Evolutionary conservation across 2,888 invertebrate genomes (phyloP).

Genomic region (Electrophaes corylata): DNA sequence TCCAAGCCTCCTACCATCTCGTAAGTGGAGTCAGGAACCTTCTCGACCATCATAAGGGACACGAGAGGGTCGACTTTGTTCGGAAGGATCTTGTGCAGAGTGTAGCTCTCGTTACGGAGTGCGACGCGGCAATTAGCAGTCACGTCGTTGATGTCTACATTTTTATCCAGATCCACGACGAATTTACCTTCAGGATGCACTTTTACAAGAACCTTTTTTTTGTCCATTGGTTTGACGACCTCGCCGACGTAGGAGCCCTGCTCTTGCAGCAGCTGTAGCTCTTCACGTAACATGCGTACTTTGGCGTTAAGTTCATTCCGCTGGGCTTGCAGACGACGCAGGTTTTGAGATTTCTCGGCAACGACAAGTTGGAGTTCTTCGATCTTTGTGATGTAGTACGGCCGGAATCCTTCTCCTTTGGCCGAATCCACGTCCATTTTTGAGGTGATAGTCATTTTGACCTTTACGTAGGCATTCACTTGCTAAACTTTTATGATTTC

Average conservation of each 20-base stretch:
- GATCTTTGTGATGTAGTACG: constrained; percentile 98
- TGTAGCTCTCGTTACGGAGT: constrained; percentile 98
- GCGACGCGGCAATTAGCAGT: constrained; percentile 99
- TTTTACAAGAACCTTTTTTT: constrained; percentile 99
- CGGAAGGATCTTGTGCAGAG: constrained; percentile 98
- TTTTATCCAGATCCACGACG: constrained; percentile 99
- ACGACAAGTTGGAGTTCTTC: constrained; percentile 98
- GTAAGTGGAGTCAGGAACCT: constrained; percentile 99
- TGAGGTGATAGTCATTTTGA: constrained; percentile 69
- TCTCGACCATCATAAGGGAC: constrained; percentile 99
- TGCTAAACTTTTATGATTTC: constrained; percentile 8
- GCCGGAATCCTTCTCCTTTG: constrained; percentile 95
- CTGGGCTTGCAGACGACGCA: constrained; percentile 98
- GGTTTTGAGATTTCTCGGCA: constrained; percentile 98
- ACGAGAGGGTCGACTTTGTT: constrained; percentile 99
- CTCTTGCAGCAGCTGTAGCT: constrained; percentile 97
- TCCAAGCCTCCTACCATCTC: constrained; percentile 99
- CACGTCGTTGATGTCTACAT: constrained; percentile 98
- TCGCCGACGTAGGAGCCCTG: constrained; percentile 99
- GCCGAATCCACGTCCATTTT: constrained; percentile 90
- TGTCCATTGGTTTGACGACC: constrained; percentile 99
- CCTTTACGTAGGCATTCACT: constrained; percentile 44
- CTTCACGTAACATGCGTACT: constrained; percentile 98
- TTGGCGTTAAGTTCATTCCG: constrained; percentile 99
- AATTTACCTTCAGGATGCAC: constrained; percentile 99